These are phyloP conservation scores for Liolophura sinensis DNA, from an alignment of 1,140 invertebrate genomes.

Conservation along the genomic window DNA sequence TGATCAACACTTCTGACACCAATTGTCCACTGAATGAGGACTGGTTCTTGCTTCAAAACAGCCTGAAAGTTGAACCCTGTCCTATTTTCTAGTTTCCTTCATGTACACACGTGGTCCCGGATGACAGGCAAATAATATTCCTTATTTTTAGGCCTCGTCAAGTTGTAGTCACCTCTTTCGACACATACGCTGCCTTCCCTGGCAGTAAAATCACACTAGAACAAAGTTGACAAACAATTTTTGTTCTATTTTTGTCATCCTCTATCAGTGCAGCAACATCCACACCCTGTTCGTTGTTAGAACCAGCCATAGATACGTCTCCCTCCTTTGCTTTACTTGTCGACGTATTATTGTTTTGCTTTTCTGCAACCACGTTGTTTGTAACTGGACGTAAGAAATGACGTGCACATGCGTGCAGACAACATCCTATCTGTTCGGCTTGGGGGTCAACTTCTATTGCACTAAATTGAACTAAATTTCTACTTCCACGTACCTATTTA, in stretches of 20 bases:
- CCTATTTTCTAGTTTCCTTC: neutral
- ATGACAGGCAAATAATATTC: neutral
- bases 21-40: neutral
- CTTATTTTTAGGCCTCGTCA: neutral
- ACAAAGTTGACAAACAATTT: constrained; percentile 43
- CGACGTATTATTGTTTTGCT: no score
- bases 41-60: neutral
- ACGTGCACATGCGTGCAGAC: no score
- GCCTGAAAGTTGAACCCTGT: neutral
- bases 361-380: no score
- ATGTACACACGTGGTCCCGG: neutral
- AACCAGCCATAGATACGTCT: no score
- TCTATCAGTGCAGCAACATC: constrained; percentile 5
- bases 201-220: constrained; percentile 35
- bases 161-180: constrained; percentile 35
- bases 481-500: no score
- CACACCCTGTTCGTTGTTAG: no score
- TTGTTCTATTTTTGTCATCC: constrained; percentile 39
- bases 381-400: no score
- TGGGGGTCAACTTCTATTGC: no score
- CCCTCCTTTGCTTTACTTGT: no score
- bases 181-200: constrained; percentile 27
- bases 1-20: neutral
- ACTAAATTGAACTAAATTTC: no score
- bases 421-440: no score